Percentiles rank a stretch among this genome's conserved stretches.
Conservation (phyloP, 1,140 invertebrate species). For the Lasioglossum albipes region DNA sequence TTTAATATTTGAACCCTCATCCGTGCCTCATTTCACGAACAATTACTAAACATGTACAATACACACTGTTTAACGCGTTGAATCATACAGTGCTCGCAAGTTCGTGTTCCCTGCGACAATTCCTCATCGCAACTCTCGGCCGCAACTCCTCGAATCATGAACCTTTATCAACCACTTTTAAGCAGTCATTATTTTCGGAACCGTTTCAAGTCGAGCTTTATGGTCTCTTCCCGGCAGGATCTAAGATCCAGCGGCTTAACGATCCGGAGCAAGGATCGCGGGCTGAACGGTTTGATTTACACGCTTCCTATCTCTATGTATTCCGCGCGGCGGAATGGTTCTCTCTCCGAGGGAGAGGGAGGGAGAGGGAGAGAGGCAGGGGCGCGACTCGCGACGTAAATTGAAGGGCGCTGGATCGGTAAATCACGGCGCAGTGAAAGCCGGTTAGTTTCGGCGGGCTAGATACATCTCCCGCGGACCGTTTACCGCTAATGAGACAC, state of each 20-base stretch:
- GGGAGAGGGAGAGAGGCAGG: slow-evolving; percentile 5
- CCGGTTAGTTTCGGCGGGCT: slow-evolving; percentile 50
- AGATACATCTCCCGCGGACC: slow-evolving; percentile 55
- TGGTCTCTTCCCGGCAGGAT: not conserved
- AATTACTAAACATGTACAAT: no score
- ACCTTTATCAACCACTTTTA: no score
- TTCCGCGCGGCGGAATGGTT: slow-evolving; percentile 9
- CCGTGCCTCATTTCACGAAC: no score
- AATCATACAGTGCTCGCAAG: no score
- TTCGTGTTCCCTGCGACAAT: no score
- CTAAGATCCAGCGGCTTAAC: no score
- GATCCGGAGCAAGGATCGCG: not conserved
- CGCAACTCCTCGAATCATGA: no score
- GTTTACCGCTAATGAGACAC: slow-evolving; percentile 73
- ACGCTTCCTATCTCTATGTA: slow-evolving; percentile 47
- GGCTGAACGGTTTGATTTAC: slow-evolving; percentile 59
- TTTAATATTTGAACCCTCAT: no score
- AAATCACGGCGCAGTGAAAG: slow-evolving; percentile 63
- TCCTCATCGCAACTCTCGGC: no score
- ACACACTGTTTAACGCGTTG: no score
- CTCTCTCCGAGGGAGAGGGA: not conserved
- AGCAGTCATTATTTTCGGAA: no score
- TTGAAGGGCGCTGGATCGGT: slow-evolving; percentile 39
- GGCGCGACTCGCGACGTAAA: slow-evolving; percentile 23
- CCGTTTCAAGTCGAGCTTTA: no score